Evolutionary conservation across 2,888 invertebrate genomes (phyloP), one percentile per base, ranked within the genome.

Genomic region (Cyrtodaria siliqua): DNA sequence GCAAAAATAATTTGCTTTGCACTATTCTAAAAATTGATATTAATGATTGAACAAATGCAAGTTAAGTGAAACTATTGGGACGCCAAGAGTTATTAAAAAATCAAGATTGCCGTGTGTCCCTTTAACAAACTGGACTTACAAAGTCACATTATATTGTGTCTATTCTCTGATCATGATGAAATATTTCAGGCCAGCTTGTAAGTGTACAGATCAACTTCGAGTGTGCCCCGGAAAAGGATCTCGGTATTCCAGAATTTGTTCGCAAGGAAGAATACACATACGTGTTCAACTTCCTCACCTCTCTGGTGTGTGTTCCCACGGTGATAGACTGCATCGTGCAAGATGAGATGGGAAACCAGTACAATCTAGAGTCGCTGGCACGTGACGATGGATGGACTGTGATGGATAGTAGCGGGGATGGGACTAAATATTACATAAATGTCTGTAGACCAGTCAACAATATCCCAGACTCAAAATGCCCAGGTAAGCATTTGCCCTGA

Each of bases 381-480:
- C 83, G 74, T 16, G 70, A 71, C n/a, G 78, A 67, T 29, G 88
- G 87, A 69, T 92, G 90, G 90, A 79, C 85, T 26, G 89, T 88
- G 4, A 49, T 70, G 16, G 91, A 91, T 75, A 64, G 73, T 0
- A 77, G 86, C 16, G 59, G 66, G 1, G 63, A 40, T 4, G 79
- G 88, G 47, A 52, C 63, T 0, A 83, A 71, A 18, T 93, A 92
- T 74, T 88, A 89, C 79, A 88, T 93, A 67, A 92, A 91, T 77
- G 89, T 93, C 9, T 93, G 93, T 73, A 77, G 87, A 44, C 90
- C 92, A 3, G 80, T 93, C 20, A 88, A 87, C 61, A 75, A 86
- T 4, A 64, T 85, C 0, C 60, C 79, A 6, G 82, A 84, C 20
- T 50, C 84, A 0, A 66, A 74, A 3, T 91, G 90, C 76, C 86